Evolutionary conservation across 2,888 invertebrate species (phyloP).

Genomic region (Caprella mutica): DNA sequence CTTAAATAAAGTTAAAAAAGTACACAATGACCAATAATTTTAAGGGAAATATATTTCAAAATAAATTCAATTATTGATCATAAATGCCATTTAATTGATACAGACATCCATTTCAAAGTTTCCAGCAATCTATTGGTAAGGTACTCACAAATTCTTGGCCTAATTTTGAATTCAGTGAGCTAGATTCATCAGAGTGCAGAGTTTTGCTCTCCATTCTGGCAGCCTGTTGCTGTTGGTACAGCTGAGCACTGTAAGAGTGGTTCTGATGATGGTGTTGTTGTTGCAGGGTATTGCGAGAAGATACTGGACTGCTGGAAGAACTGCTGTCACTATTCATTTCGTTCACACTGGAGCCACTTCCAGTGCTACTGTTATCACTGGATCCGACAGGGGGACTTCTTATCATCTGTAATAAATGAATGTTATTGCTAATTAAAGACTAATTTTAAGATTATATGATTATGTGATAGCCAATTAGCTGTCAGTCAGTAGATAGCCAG

Average conservation of each 20-base stretch:
- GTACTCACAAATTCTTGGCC: slow-evolving; percentile 64
- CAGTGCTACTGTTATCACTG: slow-evolving; percentile 8
- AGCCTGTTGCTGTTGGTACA: not conserved
- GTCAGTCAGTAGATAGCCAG: too few relatives aligned
- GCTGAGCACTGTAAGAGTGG: not conserved
- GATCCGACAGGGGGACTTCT: not conserved
- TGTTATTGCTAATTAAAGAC: too few relatives aligned
- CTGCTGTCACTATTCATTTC: slow-evolving; percentile 15
- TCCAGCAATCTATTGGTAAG: slow-evolving; percentile 11
- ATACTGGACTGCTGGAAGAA: slow-evolving; percentile 18
- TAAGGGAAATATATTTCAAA: too few relatives aligned
- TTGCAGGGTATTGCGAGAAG: slow-evolving; percentile 17
- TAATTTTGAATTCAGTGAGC: slow-evolving; percentile 70
- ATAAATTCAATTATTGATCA: too few relatives aligned
- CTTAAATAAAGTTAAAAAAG: not conserved
- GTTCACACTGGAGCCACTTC: slow-evolving; percentile 8
- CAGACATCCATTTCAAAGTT: not conserved
- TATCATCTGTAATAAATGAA: not conserved
- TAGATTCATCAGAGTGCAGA: slow-evolving; percentile 60
- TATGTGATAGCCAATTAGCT: too few relatives aligned
- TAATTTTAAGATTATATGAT: too few relatives aligned
- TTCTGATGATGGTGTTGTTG: not conserved
- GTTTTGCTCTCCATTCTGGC: slow-evolving; percentile 14
- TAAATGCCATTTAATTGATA: not conserved
- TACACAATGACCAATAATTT: not conserved